Conservation (phyloP, 2,888 invertebrate genomes). For the Macrosoma leucophasiata region DNA sequence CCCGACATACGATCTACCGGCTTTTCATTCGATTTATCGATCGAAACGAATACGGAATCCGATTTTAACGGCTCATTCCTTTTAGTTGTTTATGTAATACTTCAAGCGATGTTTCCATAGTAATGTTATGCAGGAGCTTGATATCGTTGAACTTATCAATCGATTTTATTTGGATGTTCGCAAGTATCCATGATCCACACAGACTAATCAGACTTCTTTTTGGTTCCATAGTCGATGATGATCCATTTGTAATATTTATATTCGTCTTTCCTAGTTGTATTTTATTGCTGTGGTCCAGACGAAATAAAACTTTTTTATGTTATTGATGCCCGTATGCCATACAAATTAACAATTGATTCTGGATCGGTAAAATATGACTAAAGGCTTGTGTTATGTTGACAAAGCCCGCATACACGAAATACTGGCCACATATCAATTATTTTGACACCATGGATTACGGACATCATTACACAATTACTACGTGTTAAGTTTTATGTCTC, state of each 20-base stretch:
- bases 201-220: too few species aligned
- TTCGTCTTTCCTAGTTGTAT: too few species aligned
- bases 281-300: too few species aligned
- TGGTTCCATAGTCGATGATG: too few species aligned
- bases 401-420: constrained; percentile 60
- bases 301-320: constrained; percentile 28
- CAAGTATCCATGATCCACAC: too few species aligned
- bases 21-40: constrained; percentile 62
- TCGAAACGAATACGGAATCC: constrained; percentile 53
- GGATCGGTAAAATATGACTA: constrained; percentile 50
- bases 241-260: too few species aligned
- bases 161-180: too few species aligned
- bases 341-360: constrained; percentile 42
- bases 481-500: constrained; percentile 57
- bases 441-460: constrained; percentile 57
- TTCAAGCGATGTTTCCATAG: constrained; percentile 44
- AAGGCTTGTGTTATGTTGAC: constrained; percentile 38
- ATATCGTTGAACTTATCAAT: too few species aligned
- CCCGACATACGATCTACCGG: constrained; percentile 56
- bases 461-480: constrained; percentile 57
- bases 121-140: too few species aligned
- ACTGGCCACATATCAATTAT: constrained; percentile 66
- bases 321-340: constrained; percentile 49
- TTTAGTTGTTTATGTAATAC: constrained; percentile 58
- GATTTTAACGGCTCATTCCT: constrained; percentile 57